Conservation (phyloP, 2,888 invertebrate species). For the Tiliacea citrago region DNA sequence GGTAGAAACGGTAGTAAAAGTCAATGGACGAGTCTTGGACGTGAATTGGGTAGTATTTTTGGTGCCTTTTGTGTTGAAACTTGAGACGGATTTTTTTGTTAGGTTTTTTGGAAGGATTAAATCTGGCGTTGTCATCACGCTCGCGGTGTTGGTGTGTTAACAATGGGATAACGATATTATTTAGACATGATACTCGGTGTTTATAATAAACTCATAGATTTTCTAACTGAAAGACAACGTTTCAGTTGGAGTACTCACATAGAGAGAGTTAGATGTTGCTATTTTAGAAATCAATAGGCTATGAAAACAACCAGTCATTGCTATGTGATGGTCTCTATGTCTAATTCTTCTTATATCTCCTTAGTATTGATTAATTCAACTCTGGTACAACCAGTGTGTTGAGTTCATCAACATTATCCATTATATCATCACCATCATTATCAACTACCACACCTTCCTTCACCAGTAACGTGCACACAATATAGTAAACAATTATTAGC, state of each 20-base stretch:
- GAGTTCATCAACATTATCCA: neutral
- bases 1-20: slow-evolving; percentile 58
- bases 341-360: neutral
- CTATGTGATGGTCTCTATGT: neutral
- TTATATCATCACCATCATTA: neutral
- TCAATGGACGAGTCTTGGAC: slow-evolving; percentile 52
- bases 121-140: slow-evolving; percentile 9
- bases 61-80: slow-evolving; percentile 6
- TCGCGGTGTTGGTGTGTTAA: neutral
- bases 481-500: slow-evolving; percentile 37
- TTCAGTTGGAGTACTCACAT: neutral
- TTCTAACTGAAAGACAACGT: neutral
- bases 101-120: slow-evolving; percentile 1
- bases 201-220: neutral
- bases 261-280: neutral
- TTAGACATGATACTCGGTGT: neutral
- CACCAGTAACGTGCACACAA: neutral
- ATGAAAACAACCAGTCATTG: too few species aligned
- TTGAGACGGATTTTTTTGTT: neutral
- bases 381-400: neutral
- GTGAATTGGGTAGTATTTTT: slow-evolving; percentile 13
- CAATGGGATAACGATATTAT: neutral
- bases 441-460: neutral
- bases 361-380: neutral
- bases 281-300: neutral